phyloP scores from a whole-genome alignment of 2,888 invertebrate genomes.

The Ischnura elegans region DNA sequence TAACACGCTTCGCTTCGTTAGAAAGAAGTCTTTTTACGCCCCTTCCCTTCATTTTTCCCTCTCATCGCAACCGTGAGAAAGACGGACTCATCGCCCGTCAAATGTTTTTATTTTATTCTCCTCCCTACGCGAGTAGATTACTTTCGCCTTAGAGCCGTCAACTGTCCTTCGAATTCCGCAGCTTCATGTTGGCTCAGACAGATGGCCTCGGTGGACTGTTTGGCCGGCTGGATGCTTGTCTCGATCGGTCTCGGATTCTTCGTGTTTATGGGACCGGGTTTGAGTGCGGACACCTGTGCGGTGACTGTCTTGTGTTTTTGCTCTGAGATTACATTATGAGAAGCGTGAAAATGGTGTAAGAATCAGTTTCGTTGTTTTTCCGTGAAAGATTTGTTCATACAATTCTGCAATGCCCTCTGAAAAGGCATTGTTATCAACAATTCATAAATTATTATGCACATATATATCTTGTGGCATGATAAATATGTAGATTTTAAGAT shows the following conservation, averaged over 20 bases:
- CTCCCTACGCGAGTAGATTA: constrained; percentile 34
- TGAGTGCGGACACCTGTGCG: not conserved
- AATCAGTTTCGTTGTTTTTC: too few species aligned
- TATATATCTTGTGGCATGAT: too few species aligned
- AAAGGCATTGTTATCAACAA: too few species aligned
- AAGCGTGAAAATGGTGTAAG: not conserved
- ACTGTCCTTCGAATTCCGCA: constrained; percentile 67
- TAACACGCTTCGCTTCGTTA: constrained; percentile 67
- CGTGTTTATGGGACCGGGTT: not conserved
- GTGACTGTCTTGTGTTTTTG: not conserved
- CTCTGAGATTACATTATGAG: too few species aligned
- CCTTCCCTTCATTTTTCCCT: constrained; percentile 10
- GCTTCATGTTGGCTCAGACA: constrained; percentile 59
- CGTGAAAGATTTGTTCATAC: too few species aligned
- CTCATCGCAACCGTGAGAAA: constrained; percentile 61
- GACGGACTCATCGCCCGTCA: constrained; percentile 61
- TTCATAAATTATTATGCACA: too few species aligned
- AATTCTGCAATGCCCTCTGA: too few species aligned
- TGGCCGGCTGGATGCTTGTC: not conserved
- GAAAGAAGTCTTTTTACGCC: constrained; percentile 10
- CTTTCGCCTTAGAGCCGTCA: constrained; percentile 61
- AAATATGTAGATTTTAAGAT: too few species aligned
- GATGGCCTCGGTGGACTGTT: constrained; percentile 49
- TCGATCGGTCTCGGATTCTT: not conserved
- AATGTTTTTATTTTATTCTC: constrained; percentile 50